phyloP scores from a whole-genome alignment of 2,888 invertebrate species.

The Plebejus argus region DNA sequence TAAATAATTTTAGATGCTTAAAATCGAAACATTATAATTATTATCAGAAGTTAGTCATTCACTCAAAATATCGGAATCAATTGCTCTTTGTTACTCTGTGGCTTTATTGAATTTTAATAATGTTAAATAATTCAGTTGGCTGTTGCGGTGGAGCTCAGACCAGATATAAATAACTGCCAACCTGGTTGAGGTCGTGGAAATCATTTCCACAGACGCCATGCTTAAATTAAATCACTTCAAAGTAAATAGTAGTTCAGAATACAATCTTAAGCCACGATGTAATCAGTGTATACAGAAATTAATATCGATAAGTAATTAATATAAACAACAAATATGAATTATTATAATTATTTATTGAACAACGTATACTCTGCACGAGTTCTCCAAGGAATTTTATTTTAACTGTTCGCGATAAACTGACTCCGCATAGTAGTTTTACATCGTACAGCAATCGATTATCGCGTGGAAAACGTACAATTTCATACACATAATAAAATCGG shows the following conservation, averaged over 20 bases:
- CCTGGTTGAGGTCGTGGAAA: conserved; percentile 9
- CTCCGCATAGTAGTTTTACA: too few relatives aligned
- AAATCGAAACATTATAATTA: not conserved
- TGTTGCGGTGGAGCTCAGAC: not conserved
- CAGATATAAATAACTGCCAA: conserved; percentile 17
- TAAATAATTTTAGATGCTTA: not conserved
- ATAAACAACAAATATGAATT: too few relatives aligned
- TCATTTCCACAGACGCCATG: not conserved
- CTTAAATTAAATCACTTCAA: not conserved
- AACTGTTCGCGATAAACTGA: too few relatives aligned
- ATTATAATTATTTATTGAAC: too few relatives aligned
- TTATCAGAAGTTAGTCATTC: not conserved
- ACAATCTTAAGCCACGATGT: not conserved
- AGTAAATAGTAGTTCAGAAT: not conserved
- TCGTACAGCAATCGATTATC: too few relatives aligned
- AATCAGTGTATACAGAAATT: not conserved
- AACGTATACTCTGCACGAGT: too few relatives aligned
- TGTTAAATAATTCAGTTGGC: not conserved
- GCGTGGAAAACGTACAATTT: too few relatives aligned
- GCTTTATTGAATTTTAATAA: conserved; percentile 15
- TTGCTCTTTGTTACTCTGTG: conserved; percentile 4
- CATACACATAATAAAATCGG: too few relatives aligned
- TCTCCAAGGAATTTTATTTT: too few relatives aligned
- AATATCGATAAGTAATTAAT: not conserved
- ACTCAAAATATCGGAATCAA: not conserved